Evolutionary conservation across 1,140 invertebrate genomes (phyloP), one percentile per base, ranked within the genome.

Genomic region (Zaprionus capensis): DNA sequence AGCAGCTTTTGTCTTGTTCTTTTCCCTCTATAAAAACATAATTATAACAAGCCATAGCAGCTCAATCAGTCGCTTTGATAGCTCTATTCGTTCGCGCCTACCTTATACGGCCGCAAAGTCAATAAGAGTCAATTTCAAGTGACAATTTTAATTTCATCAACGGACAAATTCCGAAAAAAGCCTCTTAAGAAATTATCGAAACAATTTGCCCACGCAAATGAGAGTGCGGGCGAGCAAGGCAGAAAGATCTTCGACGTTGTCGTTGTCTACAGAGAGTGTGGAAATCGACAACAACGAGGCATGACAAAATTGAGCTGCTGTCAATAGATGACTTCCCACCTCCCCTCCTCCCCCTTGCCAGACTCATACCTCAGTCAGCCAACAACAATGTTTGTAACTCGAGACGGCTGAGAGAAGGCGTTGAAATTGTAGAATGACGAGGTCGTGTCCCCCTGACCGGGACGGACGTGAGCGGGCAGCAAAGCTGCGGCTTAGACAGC

Each of bases 281-380:
- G 73, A 79, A 79, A 79, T 80, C 65, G 59, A 80, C 71, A 70
- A 65, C 41, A 76, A 80, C 69, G 75, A 80, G 78, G 31, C 78
- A 77, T 77, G 78, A 80, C 78, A 70, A 80, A 80, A 74, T 80
- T 80, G 75, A 78, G 70, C 64, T 53, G 75, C 78, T 78, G 78
- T 80, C 78, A 80, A 80, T 80, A 73, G 78, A 44, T 64, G 68
- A 26, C 73, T 31, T 20, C 38, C 61, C 53, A 4, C 36, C 15
- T 1, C 34, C 38, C 61, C 53, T 2, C 36, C 15, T 1, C 26
- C 56, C n/a, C 7, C 15, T 5, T 24, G 7, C 28, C 7, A 31
- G 28, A 31, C 28, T 31, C 41, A 2, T 22, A 24, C 41, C 41
- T 24, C 31, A 34, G 31, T 34, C 31, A 71, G 31, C 15, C 31